Evolutionary conservation across 1,140 invertebrate genomes (phyloP).

Genomic region (Asbolus verrucosus): DNA sequence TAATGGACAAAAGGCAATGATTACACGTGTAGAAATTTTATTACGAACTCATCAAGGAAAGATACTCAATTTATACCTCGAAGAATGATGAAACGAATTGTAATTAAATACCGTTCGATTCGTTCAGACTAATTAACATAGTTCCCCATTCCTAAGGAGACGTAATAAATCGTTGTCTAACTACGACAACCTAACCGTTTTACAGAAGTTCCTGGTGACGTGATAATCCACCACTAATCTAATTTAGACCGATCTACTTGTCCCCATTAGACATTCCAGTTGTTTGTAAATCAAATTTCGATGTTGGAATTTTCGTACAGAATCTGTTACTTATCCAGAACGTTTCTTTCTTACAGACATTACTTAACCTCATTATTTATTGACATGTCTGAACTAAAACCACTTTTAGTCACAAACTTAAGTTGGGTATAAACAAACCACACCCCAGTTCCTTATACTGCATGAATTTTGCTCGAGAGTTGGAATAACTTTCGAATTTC

Average conservation of each 20-base stretch:
- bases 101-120: conserved; percentile 27
- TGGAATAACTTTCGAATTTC: too few relatives aligned
- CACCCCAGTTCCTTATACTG: too few relatives aligned
- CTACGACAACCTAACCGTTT: conserved; percentile 13
- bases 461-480: too few relatives aligned
- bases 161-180: conserved; percentile 34
- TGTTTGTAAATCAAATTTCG: conserved; percentile 15
- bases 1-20: too few relatives aligned
- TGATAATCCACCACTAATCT: conserved; percentile 35
- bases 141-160: conserved; percentile 7
- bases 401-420: too few relatives aligned
- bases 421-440: too few relatives aligned
- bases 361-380: background rate
- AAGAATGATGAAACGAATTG: background rate
- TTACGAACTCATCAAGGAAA: too few relatives aligned
- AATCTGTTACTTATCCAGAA: background rate
- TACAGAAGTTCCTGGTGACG: conserved; percentile 34
- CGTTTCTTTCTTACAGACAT: background rate
- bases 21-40: too few relatives aligned
- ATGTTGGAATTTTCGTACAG: background rate
- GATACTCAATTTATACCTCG: too few relatives aligned
- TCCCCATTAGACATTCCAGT: conserved; percentile 10
- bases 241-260: conserved; percentile 26
- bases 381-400: too few relatives aligned
- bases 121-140: conserved; percentile 16